A percentile compares a stretch with the other conserved stretches of the same genome.
Evolutionary conservation across 2,113 vertebrate species (phyloP).

Genomic region (Ammodytes marinus): DNA sequence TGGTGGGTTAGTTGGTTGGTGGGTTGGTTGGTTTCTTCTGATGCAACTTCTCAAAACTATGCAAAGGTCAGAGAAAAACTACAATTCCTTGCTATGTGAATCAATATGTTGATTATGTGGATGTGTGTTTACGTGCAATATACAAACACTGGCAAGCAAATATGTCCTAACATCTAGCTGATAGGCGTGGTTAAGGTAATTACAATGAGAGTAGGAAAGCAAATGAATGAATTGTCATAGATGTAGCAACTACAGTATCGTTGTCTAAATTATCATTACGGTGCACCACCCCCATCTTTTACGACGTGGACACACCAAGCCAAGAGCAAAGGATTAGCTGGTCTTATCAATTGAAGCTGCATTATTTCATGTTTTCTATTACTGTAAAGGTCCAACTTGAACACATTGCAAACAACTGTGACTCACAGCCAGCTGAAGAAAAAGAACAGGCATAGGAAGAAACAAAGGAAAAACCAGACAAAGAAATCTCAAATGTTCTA

Average conservation of each 20-base stretch:
- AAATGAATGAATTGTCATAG: background rate
- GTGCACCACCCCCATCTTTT: background rate
- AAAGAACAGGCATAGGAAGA: background rate
- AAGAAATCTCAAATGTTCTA: background rate
- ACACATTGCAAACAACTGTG: background rate
- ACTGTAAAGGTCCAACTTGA: background rate
- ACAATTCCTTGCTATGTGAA: background rate
- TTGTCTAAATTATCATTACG: background rate
- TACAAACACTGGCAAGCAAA: background rate
- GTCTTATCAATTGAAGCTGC: background rate
- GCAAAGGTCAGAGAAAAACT: constrained; percentile 31
- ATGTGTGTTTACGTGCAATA: background rate
- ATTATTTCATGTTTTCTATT: background rate
- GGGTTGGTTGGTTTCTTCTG: constrained; percentile 27
- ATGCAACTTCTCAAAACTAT: constrained; percentile 31
- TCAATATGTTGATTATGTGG: background rate
- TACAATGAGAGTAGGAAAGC: background rate
- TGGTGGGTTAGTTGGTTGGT: constrained; percentile 28
- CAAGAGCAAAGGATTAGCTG: background rate
- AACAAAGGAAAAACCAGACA: background rate
- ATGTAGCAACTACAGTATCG: background rate
- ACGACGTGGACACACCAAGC: background rate
- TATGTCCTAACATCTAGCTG: background rate
- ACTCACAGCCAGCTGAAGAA: too few relatives aligned
- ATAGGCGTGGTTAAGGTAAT: background rate